phyloP scores from a whole-genome alignment of 92 coral and sea anemone species.

The Bergia puertoricense region DNA sequence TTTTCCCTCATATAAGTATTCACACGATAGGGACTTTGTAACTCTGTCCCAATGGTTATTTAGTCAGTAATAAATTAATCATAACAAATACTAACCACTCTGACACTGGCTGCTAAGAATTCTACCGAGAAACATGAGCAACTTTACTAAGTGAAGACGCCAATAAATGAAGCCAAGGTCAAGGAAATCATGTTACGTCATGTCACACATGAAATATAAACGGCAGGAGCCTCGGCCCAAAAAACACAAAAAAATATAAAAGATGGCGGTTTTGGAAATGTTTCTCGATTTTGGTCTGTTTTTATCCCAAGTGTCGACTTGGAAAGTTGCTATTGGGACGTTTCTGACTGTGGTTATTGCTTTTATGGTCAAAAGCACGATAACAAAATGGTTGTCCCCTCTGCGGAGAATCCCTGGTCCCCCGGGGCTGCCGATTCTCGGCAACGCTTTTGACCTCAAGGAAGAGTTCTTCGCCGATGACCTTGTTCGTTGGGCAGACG shows the following conservation, averaged over 20 bases:
- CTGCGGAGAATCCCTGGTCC: conserved; percentile 8
- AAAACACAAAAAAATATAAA: not conserved
- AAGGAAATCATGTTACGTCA: too few relatives aligned
- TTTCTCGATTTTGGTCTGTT: not conserved
- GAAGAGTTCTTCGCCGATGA: conserved; percentile 23
- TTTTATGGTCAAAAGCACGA: not conserved
- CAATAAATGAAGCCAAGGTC: too few relatives aligned
- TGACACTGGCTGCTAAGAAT: too few relatives aligned
- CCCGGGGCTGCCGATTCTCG: not conserved
- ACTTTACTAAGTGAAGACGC: too few relatives aligned
- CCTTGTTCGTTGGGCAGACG: conserved; percentile 27
- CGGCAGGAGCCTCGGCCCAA: not conserved
- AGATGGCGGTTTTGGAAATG: conserved; percentile 12
- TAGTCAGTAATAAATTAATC: too few relatives aligned
- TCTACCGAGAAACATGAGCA: too few relatives aligned
- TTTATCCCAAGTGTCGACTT: not conserved
- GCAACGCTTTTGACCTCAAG: conserved; percentile 19
- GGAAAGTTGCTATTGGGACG: not conserved
- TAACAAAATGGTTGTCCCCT: conserved; percentile 5
- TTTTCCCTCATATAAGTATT: too few relatives aligned
- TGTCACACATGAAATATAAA: too few relatives aligned
- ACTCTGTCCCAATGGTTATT: too few relatives aligned
- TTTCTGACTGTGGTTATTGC: not conserved
- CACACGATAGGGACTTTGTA: too few relatives aligned
- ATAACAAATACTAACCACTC: too few relatives aligned